Conservation (phyloP, 2,888 invertebrate species). For the Galeopsomyia nigrocyanea region DNA sequence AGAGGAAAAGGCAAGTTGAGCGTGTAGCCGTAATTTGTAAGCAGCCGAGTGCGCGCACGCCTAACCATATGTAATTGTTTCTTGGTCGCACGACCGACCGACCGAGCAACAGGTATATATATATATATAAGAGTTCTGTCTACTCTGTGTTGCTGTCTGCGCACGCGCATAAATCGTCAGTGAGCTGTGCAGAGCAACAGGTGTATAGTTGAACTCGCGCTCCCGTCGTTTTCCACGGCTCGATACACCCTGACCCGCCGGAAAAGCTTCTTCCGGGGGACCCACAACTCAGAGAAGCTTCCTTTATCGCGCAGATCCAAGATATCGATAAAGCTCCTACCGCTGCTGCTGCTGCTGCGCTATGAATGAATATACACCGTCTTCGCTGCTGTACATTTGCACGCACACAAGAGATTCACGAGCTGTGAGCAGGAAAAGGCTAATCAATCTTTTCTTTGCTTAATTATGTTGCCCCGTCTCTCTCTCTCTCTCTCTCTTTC, state of each 20-base stretch:
- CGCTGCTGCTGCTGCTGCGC: too few relatives aligned
- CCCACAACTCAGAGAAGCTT: neutral
- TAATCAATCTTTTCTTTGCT: too few relatives aligned
- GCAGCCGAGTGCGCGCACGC: conserved; percentile 23
- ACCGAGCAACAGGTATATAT: neutral
- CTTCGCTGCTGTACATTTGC: too few relatives aligned
- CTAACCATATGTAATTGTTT: conserved; percentile 44
- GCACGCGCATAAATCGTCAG: conserved; percentile 25
- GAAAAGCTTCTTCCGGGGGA: neutral
- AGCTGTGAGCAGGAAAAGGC: too few relatives aligned
- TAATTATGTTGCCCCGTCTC: too few relatives aligned
- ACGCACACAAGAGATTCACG: too few relatives aligned
- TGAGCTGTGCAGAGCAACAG: conserved; percentile 37
- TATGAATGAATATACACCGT: too few relatives aligned
- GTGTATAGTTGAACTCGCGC: conserved; percentile 1
- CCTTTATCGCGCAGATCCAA: neutral
- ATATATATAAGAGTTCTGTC: conserved; percentile 22
- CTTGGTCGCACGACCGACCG: conserved; percentile 14
- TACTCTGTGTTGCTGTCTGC: neutral
- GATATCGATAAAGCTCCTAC: conserved; percentile 10
- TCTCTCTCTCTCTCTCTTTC: too few relatives aligned
- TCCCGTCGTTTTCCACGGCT: neutral
- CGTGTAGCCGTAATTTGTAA: conserved; percentile 39
- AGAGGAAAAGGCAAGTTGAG: conserved; percentile 1
- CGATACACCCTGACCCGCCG: conserved; percentile 1